Base-by-base conservation (phyloP, 2,113 vertebrate species). In the Clinocottus analis region DNA sequence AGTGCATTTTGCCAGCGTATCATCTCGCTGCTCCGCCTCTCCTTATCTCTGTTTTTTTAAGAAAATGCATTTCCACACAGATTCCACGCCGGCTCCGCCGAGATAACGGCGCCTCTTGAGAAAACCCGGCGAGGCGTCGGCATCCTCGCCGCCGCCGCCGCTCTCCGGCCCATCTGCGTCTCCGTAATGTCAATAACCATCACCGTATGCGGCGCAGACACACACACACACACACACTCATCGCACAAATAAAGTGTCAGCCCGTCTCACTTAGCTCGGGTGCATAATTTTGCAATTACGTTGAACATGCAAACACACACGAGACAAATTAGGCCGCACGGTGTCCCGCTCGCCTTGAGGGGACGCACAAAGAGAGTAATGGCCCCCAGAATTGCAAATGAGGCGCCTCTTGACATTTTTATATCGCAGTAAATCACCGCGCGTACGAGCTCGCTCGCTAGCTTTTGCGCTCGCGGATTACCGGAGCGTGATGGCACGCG, bases 321-420 rank as follows among this genome's bases (percentile, higher is more conserved):
- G 29, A 73, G 75, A 62, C 66, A 72, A 80, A 81, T 85, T 80
- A 81, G 69, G 62, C 51, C 56, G 23, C 60, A 56, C 39, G 70
- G 75, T 70, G 72, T 89, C 72, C 37, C 68, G 35, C 53, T 80
- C 75, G 88, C 81, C 80, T 79, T 23, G n/a, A 25, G 55, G 74
- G 72, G 72, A 35, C 37, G 62, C 64, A 35, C 27, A 9, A 19
- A 27, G 72, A 75, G 67, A 85, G 75, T 85, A 85, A 89, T 66
- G 47, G 73, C 73, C 65, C 64, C 79, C 76, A 77, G 84, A 85
- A 88, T 89, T 63, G 41, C 47, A 88, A 92, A 90, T 83, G 70
- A 88, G 82, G n/a, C 35, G 29, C 79, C 73, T 72, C 72, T 73
- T 84, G 87, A 90, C 89, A 83, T 85, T 87, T 93, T 92, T 84